These are phyloP conservation scores for Parauchenoglanis ngamensis DNA, from an alignment of 2,797 vertebrate genomes.

Conservation along the genomic window DNA sequence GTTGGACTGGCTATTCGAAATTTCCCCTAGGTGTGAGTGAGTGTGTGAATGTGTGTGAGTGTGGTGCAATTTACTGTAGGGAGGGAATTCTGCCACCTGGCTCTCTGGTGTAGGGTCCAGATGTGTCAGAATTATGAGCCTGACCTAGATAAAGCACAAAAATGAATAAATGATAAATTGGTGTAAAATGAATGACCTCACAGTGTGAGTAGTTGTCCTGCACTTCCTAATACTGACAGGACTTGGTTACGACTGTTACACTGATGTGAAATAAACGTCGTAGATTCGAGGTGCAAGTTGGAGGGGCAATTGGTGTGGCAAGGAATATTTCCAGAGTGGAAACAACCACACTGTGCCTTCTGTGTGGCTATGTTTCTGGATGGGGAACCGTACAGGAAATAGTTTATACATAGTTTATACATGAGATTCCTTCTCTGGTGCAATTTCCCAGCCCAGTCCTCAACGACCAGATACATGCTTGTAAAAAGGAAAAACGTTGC, in stretches of 20 bases:
- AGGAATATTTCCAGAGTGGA: not conserved
- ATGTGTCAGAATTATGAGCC: not conserved
- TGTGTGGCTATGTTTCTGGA: not conserved
- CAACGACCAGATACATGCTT: not conserved
- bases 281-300: not conserved
- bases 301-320: not conserved
- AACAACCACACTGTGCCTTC: not conserved
- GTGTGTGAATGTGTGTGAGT: constrained; percentile 1
- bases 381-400: not conserved
- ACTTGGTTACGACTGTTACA: not conserved
- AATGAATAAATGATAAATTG: not conserved
- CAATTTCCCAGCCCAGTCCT: not conserved
- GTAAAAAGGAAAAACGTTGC: not conserved
- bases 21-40: not conserved
- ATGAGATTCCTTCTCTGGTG: not conserved
- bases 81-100: constrained; percentile 6
- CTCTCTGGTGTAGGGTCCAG: not conserved
- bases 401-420: not conserved
- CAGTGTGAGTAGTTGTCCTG: not conserved
- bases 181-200: not conserved
- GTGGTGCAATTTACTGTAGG: too few species aligned
- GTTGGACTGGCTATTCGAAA: not conserved
- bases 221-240: not conserved
- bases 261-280: not conserved
- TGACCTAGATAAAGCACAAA: not conserved